Evolutionary conservation across 2,113 vertebrate genomes (phyloP).

Genomic region (Perca flavescens): DNA sequence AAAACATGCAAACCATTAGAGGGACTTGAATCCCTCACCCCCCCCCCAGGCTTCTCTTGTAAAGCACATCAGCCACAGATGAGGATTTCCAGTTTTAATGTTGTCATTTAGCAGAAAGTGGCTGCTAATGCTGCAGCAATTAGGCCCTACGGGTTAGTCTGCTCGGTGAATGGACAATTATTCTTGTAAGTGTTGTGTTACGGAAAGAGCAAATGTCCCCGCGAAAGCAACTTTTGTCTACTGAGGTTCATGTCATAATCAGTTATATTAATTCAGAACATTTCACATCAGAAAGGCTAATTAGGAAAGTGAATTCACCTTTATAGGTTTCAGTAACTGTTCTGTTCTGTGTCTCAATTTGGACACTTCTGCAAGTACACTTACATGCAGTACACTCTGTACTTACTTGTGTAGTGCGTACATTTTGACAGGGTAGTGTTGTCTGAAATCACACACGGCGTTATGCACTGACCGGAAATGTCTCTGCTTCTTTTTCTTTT

Average conservation of each 20-base stretch:
- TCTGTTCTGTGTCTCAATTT: not conserved
- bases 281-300: not conserved
- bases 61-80: not conserved
- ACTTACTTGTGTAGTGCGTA: too few relatives aligned
- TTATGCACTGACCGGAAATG: too few relatives aligned
- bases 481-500: too few relatives aligned
- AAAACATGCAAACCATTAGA: not conserved
- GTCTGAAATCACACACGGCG: too few relatives aligned
- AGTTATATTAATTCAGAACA: not conserved
- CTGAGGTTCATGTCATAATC: not conserved
- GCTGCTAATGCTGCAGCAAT: constrained; percentile 17
- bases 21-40: not conserved
- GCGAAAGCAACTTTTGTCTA: not conserved
- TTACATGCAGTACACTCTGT: too few relatives aligned
- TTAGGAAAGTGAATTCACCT: not conserved
- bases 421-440: too few relatives aligned
- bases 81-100: constrained; percentile 7
- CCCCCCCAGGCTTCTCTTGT: not conserved
- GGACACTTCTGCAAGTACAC: too few relatives aligned
- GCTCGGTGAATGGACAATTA: not conserved
- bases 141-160: constrained; percentile 21
- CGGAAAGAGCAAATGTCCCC: constrained; percentile 12
- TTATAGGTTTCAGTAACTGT: not conserved
- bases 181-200: not conserved
- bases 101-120: not conserved